These are phyloP conservation scores for Cryptomyrus ogoouensis DNA, from an alignment of 2,113 vertebrate species.

Conservation along the genomic window DNA sequence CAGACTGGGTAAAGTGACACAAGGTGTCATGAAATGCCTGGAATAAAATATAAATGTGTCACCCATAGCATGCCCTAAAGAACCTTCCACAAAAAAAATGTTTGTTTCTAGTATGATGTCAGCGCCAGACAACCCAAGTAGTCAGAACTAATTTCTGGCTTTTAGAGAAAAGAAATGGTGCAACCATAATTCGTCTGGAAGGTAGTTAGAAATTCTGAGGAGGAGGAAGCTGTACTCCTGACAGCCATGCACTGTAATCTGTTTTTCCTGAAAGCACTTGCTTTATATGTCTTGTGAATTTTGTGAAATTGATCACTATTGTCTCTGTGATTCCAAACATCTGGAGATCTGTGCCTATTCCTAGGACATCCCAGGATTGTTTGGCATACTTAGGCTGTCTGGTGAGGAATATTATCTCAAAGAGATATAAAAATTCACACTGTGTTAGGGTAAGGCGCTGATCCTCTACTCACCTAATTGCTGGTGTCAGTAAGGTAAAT, in stretches of 20 bases:
- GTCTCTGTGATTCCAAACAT: not conserved
- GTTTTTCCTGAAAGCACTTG: not conserved
- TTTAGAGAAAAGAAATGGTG: not conserved
- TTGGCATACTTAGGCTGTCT: not conserved
- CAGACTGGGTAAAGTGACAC: not conserved
- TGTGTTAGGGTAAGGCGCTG: slow-evolving; percentile 32
- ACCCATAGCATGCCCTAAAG: not conserved
- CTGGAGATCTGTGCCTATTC: not conserved
- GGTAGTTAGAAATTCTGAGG: not conserved
- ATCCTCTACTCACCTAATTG: slow-evolving; percentile 32
- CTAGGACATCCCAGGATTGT: not conserved
- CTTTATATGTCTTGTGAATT: not conserved
- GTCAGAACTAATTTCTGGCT: not conserved
- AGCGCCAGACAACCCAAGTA: not conserved
- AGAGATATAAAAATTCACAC: not conserved
- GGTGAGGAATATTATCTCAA: not conserved
- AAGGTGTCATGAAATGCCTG: not conserved
- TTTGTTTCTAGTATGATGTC: not conserved
- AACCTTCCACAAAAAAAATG: not conserved
- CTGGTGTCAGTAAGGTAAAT: slow-evolving; percentile 2
- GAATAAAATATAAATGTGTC: not conserved
- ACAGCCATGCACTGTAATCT: not conserved
- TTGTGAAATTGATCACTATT: not conserved
- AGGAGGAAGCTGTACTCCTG: not conserved
- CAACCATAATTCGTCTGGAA: not conserved